Evolutionary conservation across 2,113 vertebrate genomes (phyloP).

Genomic region (Nesogale talazaci): DNA sequence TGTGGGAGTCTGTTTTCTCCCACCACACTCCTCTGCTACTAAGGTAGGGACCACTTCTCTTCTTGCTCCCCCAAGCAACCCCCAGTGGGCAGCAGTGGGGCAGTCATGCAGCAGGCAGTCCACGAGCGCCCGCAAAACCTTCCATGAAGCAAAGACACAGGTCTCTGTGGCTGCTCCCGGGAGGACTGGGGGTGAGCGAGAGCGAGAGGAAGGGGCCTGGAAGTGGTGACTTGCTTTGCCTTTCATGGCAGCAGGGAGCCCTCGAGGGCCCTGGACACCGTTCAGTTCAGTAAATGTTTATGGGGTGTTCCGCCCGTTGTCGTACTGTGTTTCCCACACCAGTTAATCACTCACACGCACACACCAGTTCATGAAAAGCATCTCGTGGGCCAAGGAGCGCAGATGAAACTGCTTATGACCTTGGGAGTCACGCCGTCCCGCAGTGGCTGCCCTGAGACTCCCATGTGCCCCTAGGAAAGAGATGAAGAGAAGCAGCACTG

Average conservation of each 20-base stretch:
- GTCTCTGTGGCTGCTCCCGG: not conserved
- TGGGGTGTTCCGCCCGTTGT: not conserved
- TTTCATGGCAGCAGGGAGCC: not conserved
- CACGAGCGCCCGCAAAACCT: not conserved
- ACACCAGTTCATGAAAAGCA: not conserved
- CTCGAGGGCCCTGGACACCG: not conserved
- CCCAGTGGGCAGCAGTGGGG: not conserved
- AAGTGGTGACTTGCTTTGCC: not conserved
- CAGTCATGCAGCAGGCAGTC: too few relatives aligned
- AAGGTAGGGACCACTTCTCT: not conserved
- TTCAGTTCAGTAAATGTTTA: not conserved
- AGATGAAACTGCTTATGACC: not conserved
- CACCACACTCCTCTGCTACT: rapidly evolving
- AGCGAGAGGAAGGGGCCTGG: not conserved
- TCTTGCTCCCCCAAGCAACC: not conserved
- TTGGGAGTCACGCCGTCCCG: not conserved
- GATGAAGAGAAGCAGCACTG: not conserved
- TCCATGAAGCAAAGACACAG: not conserved
- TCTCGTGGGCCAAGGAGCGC: not conserved
- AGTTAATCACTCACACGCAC: not conserved
- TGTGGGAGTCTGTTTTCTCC: not conserved
- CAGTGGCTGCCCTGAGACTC: not conserved
- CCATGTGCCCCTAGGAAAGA: not conserved
- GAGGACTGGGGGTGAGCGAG: rapidly evolving
- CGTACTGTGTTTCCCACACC: not conserved